These are phyloP conservation scores for Gulo gulo DNA, from an alignment of 2,113 vertebrate species.

Conservation along the genomic window DNA sequence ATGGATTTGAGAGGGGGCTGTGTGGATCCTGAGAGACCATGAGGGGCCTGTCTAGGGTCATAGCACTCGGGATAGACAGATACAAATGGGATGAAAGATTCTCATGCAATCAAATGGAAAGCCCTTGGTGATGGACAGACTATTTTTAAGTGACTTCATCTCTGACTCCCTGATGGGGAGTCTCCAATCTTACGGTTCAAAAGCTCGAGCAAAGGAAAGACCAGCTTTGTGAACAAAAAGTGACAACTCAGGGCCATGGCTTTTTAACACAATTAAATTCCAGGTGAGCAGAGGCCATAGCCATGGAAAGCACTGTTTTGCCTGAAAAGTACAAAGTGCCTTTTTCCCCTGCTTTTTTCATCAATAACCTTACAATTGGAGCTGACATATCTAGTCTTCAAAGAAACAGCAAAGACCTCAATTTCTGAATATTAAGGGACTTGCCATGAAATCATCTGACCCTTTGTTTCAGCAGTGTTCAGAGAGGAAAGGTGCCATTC, in stretches of 20 bases:
- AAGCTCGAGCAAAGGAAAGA: neutral
- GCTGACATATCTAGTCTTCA: neutral
- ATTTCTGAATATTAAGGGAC: neutral
- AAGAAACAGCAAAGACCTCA: neutral
- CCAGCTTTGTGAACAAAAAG: neutral
- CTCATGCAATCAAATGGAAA: neutral
- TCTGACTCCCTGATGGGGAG: neutral
- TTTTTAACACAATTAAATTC: slow-evolving; percentile 8
- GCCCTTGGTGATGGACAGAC: neutral
- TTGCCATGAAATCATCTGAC: neutral
- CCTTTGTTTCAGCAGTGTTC: neutral
- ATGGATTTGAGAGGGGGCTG: neutral
- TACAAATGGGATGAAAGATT: fast-evolving
- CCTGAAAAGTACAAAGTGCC: neutral
- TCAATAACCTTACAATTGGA: neutral
- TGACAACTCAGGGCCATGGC: neutral
- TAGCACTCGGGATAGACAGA: fast-evolving
- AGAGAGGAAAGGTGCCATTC: neutral
- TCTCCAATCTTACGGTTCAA: neutral
- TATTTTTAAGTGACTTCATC: neutral
- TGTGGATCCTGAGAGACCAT: neutral
- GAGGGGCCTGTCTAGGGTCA: too few relatives aligned
- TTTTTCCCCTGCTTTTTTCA: neutral
- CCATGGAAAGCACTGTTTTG: neutral
- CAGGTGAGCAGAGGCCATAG: neutral